These are phyloP conservation scores for Cyanoderma ruficeps DNA, from an alignment of 2,113 vertebrate genomes.

Conservation along the genomic window DNA sequence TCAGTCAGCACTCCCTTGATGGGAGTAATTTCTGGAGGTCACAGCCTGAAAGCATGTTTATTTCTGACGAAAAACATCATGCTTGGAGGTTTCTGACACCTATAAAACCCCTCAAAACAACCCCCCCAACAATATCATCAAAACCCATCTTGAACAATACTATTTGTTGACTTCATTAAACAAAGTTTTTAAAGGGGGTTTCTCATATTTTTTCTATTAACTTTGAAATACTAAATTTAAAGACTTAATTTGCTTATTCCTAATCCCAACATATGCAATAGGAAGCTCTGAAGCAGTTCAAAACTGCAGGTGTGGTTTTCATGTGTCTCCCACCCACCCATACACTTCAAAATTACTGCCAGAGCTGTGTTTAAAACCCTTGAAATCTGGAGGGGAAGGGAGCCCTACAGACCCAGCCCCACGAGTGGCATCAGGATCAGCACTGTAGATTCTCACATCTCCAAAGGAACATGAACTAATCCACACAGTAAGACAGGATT, in stretches of 20 bases:
- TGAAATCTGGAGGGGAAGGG: background rate
- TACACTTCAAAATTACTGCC: background rate
- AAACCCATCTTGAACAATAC: background rate
- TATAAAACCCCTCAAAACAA: background rate
- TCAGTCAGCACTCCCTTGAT: background rate
- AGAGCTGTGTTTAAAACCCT: background rate
- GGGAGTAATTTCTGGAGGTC: constrained; percentile 18
- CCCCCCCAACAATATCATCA: background rate
- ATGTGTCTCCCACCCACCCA: too few species aligned
- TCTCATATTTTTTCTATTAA: background rate
- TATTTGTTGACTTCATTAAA: background rate
- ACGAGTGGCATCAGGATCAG: background rate
- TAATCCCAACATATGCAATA: background rate
- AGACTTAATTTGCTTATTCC: background rate
- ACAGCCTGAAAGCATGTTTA: background rate
- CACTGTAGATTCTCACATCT: background rate
- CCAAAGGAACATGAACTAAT: constrained; percentile 47
- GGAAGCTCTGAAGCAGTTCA: background rate
- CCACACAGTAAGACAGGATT: constrained; percentile 44
- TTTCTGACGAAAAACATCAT: background rate
- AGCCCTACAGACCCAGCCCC: background rate
- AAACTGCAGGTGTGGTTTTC: background rate
- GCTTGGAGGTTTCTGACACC: background rate
- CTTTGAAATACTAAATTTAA: background rate
- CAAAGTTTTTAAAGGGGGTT: background rate